These are phyloP conservation scores for Diarsia mendica DNA, from an alignment of 2,888 invertebrate genomes.

Conservation along the genomic window DNA sequence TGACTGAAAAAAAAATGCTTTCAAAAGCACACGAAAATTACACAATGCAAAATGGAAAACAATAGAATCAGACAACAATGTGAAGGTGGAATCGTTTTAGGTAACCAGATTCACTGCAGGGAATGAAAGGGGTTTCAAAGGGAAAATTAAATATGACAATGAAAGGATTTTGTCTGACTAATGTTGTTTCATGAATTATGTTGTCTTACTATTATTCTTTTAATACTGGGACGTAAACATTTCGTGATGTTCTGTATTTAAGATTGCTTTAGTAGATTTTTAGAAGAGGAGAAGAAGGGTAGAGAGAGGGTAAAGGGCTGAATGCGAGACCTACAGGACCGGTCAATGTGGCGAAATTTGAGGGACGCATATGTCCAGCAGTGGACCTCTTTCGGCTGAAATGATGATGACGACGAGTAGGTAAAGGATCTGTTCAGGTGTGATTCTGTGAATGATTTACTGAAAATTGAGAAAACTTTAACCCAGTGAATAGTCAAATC, in stretches of 20 bases:
- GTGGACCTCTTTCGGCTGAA: too few species aligned
- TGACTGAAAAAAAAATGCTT: slow-evolving; percentile 33
- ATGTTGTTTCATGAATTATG: slow-evolving; percentile 23
- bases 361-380: too few species aligned
- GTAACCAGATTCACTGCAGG: slow-evolving; percentile 34
- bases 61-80: slow-evolving; percentile 53
- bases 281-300: too few species aligned
- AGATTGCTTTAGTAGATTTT: neutral
- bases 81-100: slow-evolving; percentile 45
- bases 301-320: too few species aligned
- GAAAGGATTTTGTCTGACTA: slow-evolving; percentile 19
- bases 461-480: neutral
- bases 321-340: too few species aligned
- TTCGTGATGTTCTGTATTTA: neutral
- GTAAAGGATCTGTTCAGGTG: too few species aligned
- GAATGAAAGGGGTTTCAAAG: slow-evolving; percentile 33
- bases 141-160: slow-evolving; percentile 38
- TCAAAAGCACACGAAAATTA: slow-evolving; percentile 29
- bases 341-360: too few species aligned
- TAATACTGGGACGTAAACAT: neutral
- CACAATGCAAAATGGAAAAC: slow-evolving; percentile 51
- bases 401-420: too few species aligned
- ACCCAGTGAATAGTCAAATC: neutral
- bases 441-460: too few species aligned
- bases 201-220: neutral